phyloP scores from a whole-genome alignment of 1,140 invertebrate genomes.

The Drosophila nigromelanica region DNA sequence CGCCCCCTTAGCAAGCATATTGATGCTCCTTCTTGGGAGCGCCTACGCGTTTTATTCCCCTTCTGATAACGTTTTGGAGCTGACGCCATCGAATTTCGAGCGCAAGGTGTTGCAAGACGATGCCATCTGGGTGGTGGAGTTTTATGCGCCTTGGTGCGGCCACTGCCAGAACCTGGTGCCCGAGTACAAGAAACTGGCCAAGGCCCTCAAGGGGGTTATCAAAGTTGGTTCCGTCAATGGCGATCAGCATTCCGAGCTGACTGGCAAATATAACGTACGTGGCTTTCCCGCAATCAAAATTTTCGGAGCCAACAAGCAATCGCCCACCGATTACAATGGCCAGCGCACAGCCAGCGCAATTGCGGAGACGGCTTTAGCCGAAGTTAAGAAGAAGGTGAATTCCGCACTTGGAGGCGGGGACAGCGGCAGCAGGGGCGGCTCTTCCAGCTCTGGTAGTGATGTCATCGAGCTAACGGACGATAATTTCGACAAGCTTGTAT shows the following conservation, averaged over 20 bases:
- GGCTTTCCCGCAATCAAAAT: constrained; percentile 99
- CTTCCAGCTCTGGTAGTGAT: constrained; percentile 85
- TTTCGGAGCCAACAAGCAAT: constrained; percentile 94
- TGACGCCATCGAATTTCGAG: constrained; percentile 97
- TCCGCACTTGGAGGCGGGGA: constrained; percentile 72
- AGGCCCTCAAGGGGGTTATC: constrained; percentile 94
- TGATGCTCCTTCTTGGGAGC: constrained; percentile 46
- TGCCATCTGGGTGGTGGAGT: constrained; percentile 94
- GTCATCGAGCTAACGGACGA: constrained; percentile 97
- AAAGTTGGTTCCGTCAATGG: constrained; percentile 97
- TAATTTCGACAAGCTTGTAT: constrained; percentile 96
- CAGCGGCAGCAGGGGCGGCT: constrained; percentile 39
- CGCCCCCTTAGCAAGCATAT: constrained; percentile 44
- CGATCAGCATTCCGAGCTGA: constrained; percentile 93
- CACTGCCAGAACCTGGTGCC: constrained; percentile 93
- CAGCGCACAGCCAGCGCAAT: constrained; percentile 93
- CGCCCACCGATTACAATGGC: constrained; percentile 94
- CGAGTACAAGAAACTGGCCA: constrained; percentile 95
- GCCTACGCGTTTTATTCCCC: constrained; percentile 90
- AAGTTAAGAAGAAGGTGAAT: constrained; percentile 80
- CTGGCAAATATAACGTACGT: constrained; percentile 91
- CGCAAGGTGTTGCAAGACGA: constrained; percentile 92
- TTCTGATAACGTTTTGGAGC: constrained; percentile 93
- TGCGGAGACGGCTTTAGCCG: constrained; percentile 90
- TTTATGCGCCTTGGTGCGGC: constrained; percentile 97